These are phyloP conservation scores for Chionis minor DNA, from an alignment of 2,113 vertebrate species.

Conservation along the genomic window DNA sequence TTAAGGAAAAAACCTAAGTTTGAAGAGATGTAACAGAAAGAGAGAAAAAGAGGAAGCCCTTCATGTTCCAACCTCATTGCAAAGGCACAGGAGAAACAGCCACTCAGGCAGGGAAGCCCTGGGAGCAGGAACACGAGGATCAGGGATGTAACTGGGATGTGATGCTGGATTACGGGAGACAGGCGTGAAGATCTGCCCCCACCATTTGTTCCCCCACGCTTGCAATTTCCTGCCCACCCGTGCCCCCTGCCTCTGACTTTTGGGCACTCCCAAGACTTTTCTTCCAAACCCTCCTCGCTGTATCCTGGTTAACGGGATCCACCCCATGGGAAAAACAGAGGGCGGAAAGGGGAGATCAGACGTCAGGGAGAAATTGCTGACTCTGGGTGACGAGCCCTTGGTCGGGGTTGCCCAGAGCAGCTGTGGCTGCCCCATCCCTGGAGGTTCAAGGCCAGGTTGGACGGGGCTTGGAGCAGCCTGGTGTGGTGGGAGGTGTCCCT, in stretches of 20 bases:
- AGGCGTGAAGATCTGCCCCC: neutral
- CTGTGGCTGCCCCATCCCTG: neutral
- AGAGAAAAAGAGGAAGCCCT: neutral
- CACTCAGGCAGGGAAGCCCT: neutral
- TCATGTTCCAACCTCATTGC: neutral
- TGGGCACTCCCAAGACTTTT: neutral
- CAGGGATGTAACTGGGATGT: neutral
- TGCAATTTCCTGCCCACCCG: neutral
- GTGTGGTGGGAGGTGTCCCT: neutral
- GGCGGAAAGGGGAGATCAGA: neutral
- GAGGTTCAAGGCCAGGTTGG: neutral
- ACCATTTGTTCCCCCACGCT: neutral
- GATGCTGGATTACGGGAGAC: neutral
- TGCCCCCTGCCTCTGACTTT: neutral
- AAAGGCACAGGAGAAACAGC: neutral
- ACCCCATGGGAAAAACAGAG: neutral
- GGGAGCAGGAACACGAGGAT: neutral
- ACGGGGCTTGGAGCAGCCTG: neutral
- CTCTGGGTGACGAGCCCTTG: neutral
- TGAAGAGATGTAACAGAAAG: neutral
- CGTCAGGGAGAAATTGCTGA: neutral
- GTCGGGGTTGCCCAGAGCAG: neutral
- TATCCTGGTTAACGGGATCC: neutral
- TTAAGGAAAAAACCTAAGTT: neutral
- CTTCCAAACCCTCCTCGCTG: neutral